Evolutionary conservation across 2,888 invertebrate species (phyloP), one percentile per base, ranked within the genome.

Genomic region (Drosophila histrio): DNA sequence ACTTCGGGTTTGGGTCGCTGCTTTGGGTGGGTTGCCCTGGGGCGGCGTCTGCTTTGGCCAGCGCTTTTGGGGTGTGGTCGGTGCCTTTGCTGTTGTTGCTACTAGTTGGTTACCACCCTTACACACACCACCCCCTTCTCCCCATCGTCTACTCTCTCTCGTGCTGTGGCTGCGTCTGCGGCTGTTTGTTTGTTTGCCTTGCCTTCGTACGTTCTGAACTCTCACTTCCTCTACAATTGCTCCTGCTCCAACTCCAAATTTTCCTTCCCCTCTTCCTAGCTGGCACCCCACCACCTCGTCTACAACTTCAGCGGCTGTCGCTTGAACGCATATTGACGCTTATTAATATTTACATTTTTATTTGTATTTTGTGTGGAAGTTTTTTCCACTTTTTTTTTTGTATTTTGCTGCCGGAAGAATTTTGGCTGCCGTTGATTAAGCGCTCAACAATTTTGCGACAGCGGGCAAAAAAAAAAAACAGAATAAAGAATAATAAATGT

Each of bases 311-410:
- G 32, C 50, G 47, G 17, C 50, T 68, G 46, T 38, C 56, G 81
- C 67, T 58, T 75, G 71, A 82, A 69, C 73, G 83, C 83, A 83
- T 88, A 83, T 86, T 88, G 85, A 79, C 87, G 88, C 85, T 86
- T 88, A 88, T 86, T 86, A 85, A 85, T 88, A 86, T 88, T 88
- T 86, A 88, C 88, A 88, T 88, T 88, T 86, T 87, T 88, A 88
- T 88, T 88, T 88, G 78, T 62, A 30, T 66, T 63, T 56, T 59
- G 46, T 34, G 66, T 30, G 53, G n/a, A n/a, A 59, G 57, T 65
- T 49, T 46, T 56, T 54, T 56, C 38, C 46, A 21, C 43, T 66
- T 41, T 58, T 39, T 28, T 46, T 24, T 9, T 65, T 9, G 8
- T 26, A 15, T 43, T 30, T 49, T 38, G 17, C 36, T 47, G 26